phyloP scores from a whole-genome alignment of 2,113 vertebrate species.

The Rhizomys pruinosus region DNA sequence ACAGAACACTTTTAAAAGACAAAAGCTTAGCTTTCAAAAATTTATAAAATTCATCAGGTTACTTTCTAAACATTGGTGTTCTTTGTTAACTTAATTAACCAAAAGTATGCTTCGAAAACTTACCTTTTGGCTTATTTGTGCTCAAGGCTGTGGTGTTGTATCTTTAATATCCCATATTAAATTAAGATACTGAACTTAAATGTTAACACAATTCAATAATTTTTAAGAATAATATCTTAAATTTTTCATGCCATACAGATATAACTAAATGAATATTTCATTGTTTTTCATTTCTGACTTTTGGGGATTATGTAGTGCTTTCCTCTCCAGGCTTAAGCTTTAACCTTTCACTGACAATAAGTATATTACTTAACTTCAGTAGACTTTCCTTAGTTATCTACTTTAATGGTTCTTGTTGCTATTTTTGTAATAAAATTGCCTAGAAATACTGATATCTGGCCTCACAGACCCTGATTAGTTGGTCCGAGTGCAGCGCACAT shows the following conservation, averaged over 20 bases:
- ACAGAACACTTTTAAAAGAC: background rate
- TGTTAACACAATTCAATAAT: conserved; percentile 17
- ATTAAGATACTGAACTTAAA: background rate
- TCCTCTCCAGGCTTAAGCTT: background rate
- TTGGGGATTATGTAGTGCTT: background rate
- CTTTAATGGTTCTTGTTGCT: conserved; percentile 9
- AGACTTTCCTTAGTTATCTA: background rate
- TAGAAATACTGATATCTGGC: background rate
- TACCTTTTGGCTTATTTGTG: background rate
- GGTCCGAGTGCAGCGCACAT: background rate
- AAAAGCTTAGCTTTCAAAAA: conserved; percentile 44
- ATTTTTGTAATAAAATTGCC: background rate
- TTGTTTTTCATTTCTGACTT: background rate
- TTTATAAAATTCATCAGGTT: background rate
- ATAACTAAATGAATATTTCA: background rate
- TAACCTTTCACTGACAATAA: background rate
- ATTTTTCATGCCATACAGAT: background rate
- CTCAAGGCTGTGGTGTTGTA: background rate
- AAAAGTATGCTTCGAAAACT: background rate
- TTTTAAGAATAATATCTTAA: background rate
- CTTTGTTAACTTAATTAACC: background rate
- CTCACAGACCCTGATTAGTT: background rate
- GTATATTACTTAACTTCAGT: background rate
- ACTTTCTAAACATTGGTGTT: background rate
- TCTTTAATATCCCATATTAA: background rate